These are phyloP conservation scores for Furnarius figulus DNA, from an alignment of 2,113 vertebrate genomes.

Conservation along the genomic window DNA sequence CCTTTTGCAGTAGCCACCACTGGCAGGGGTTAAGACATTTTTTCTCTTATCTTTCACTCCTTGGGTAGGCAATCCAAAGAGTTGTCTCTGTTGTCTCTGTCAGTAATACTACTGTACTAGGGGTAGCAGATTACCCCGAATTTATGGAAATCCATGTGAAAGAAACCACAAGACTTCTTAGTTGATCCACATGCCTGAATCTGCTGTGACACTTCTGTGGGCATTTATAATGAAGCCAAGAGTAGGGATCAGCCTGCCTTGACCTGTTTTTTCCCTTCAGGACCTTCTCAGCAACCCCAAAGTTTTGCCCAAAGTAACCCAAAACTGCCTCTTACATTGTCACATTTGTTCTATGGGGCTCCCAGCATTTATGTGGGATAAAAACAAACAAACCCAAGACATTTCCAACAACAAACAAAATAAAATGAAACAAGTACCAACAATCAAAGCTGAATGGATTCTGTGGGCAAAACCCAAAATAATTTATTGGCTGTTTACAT, in stretches of 20 bases:
- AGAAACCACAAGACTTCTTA: not conserved
- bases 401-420: conserved; percentile 41
- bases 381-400: not conserved
- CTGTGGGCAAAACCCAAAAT: conserved; percentile 28
- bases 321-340: not conserved
- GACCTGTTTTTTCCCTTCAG: not conserved
- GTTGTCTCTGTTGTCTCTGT: not conserved
- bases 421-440: conserved; percentile 13
- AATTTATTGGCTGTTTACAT: conserved; percentile 27
- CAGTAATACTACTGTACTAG: not conserved
- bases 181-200: not conserved
- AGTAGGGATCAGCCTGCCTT: not conserved
- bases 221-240: not conserved
- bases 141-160: not conserved
- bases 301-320: not conserved
- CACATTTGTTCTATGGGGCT: not conserved
- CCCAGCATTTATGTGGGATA: not conserved
- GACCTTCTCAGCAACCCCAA: not conserved
- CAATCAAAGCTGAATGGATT: conserved; percentile 21
- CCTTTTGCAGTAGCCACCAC: not conserved
- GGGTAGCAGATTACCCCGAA: not conserved
- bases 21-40: not conserved
- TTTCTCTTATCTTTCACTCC: not conserved
- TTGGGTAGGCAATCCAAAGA: not conserved
- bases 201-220: not conserved